Percentiles rank a stretch among this genome's conserved stretches.
phyloP scores from a whole-genome alignment of 2,797 vertebrate species.

The Propithecus perrieri region DNA sequence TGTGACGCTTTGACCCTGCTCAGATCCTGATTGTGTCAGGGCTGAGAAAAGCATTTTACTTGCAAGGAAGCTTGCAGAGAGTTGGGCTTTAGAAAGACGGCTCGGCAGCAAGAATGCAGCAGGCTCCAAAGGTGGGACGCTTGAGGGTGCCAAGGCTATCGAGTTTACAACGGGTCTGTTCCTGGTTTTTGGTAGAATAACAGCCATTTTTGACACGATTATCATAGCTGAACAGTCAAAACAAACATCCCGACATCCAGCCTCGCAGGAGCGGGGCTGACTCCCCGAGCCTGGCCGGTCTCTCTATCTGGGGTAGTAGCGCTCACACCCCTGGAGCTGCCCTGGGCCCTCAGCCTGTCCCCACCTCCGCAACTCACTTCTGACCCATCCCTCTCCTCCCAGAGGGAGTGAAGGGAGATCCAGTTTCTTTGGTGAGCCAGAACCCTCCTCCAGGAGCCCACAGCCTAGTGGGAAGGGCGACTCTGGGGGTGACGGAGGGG shows the following conservation, averaged over 20 bases:
- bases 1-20: not conserved
- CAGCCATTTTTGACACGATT: not conserved
- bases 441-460: not conserved
- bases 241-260: accelerated
- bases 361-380: not conserved
- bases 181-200: not conserved
- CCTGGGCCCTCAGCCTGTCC: too few relatives aligned
- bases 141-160: accelerated
- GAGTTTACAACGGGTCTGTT: accelerated
- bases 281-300: accelerated
- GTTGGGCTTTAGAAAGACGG: not conserved
- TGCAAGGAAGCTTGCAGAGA: not conserved
- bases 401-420: accelerated
- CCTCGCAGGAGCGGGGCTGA: accelerated
- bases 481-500: accelerated
- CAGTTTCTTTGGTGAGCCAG: not conserved
- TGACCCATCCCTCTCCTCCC: not conserved
- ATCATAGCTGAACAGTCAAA: not conserved
- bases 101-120: accelerated
- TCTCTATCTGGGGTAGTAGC: not conserved
- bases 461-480: not conserved
- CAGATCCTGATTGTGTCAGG: too few relatives aligned
- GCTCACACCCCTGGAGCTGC: too few relatives aligned
- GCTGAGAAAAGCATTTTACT: not conserved
- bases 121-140: not conserved